Evolutionary conservation across 1,140 invertebrate species (phyloP).

Genomic region (Drosophila watanabei): DNA sequence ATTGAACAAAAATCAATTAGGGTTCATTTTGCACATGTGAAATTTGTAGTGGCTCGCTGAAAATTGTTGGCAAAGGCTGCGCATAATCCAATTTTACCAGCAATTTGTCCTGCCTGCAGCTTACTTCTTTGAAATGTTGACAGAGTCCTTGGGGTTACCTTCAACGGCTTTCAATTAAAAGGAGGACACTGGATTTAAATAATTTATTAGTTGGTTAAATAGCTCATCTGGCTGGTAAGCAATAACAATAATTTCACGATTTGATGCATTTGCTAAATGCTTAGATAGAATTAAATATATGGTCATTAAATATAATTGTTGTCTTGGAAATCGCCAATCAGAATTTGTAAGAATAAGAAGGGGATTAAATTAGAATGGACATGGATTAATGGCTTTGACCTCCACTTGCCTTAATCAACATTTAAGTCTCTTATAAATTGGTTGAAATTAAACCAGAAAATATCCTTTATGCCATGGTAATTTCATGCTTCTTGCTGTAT

Average conservation of each 20-base stretch:
- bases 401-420: not conserved
- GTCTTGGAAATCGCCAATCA: not conserved
- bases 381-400: not conserved
- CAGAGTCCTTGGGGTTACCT: not conserved
- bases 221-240: not conserved
- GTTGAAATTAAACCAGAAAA: not conserved
- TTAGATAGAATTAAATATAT: not conserved
- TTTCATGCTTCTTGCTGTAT: slow-evolving; percentile 13
- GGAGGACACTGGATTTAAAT: not conserved
- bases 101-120: too few species aligned
- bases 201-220: not conserved
- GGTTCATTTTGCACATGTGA: not conserved
- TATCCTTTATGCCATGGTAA: not conserved
- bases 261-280: not conserved
- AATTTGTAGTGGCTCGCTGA: not conserved
- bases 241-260: not conserved
- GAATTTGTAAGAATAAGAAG: too few species aligned
- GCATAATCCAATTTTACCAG: not conserved
- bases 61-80: not conserved
- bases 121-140: not conserved
- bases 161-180: not conserved
- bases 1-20: not conserved
- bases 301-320: not conserved
- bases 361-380: slow-evolving; percentile 4
- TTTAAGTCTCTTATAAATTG: not conserved